Conservation (phyloP, 2,888 invertebrate species). For the Stenichneumon culpator region DNA sequence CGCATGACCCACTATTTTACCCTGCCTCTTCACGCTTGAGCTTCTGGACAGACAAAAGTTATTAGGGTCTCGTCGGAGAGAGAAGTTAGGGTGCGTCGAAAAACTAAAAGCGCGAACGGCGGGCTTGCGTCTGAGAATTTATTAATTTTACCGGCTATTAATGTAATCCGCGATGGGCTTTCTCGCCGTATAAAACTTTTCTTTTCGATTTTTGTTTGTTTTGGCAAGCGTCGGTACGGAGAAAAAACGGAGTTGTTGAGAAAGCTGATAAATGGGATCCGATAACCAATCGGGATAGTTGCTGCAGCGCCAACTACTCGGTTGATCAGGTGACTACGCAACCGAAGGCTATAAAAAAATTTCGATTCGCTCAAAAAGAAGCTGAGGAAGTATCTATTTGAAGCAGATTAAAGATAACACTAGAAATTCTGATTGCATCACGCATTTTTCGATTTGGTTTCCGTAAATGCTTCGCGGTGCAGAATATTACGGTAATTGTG, state of each 20-base stretch:
- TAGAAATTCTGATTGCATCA: no score
- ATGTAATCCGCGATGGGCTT: conserved; percentile 43
- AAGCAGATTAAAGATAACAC: no score
- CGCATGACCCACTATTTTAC: conserved; percentile 51
- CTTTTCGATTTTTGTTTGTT: neutral
- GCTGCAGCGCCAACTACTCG: neutral
- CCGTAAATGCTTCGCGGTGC: no score
- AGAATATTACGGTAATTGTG: no score
- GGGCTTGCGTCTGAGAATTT: conserved; percentile 52
- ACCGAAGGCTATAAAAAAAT: neutral
- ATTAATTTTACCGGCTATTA: conserved; percentile 62
- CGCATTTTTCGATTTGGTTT: no score
- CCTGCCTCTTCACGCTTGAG: conserved; percentile 45
- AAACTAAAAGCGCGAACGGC: conserved; percentile 20
- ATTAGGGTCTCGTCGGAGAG: conserved; percentile 61
- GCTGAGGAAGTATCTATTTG: neutral
- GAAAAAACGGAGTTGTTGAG: neutral
- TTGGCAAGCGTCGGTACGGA: neutral
- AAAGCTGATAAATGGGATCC: neutral
- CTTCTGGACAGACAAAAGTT: conserved; percentile 66
- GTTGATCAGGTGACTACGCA: neutral
- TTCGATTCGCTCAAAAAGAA: neutral
- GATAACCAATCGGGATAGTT: neutral
- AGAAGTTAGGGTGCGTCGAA: conserved; percentile 55
- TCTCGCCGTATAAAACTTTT: conserved; percentile 28